Evolutionary conservation across 2,888 invertebrate genomes (phyloP).

Genomic region (Lycaena phlaeas): DNA sequence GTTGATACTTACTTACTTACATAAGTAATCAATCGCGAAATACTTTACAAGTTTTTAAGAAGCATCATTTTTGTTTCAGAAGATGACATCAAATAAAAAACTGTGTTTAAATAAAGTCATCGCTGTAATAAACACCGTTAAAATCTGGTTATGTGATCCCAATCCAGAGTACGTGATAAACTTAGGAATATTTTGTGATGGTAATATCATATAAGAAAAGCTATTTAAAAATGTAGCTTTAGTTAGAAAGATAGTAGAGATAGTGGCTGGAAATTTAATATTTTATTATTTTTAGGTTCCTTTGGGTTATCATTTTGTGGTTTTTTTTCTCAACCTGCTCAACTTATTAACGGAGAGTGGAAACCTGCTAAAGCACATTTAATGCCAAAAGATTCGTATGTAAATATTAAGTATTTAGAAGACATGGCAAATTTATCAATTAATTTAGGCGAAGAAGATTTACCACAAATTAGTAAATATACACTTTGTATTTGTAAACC

Average conservation of each 20-base stretch:
- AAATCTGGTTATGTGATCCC: constrained; percentile 60
- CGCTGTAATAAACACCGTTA: constrained; percentile 58
- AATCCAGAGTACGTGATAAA: constrained; percentile 54
- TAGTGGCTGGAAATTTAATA: too few relatives aligned
- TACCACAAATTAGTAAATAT: too few relatives aligned
- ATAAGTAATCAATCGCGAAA: too few relatives aligned
- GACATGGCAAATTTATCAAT: constrained; percentile 31
- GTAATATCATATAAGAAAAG: constrained; percentile 34
- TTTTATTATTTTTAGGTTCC: constrained; percentile 59
- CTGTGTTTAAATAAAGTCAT: constrained; percentile 35
- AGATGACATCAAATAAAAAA: constrained; percentile 20
- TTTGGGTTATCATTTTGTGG: constrained; percentile 68
- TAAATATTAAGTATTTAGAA: constrained; percentile 44
- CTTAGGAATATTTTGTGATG: constrained; percentile 70
- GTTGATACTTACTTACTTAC: too few relatives aligned
- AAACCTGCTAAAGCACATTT: constrained; percentile 45
- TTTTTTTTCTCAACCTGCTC: constrained; percentile 73
- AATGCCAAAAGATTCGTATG: constrained; percentile 43
- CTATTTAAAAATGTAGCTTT: neutral
- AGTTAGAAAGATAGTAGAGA: neutral
- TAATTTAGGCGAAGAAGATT: neutral
- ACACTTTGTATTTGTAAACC: too few relatives aligned
- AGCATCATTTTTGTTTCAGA: constrained; percentile 24
- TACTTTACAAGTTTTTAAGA: too few relatives aligned
- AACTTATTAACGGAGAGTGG: constrained; percentile 53